These are phyloP conservation scores for Drosophila prolongata DNA, from an alignment of 2,888 invertebrate species.

Conservation along the genomic window DNA sequence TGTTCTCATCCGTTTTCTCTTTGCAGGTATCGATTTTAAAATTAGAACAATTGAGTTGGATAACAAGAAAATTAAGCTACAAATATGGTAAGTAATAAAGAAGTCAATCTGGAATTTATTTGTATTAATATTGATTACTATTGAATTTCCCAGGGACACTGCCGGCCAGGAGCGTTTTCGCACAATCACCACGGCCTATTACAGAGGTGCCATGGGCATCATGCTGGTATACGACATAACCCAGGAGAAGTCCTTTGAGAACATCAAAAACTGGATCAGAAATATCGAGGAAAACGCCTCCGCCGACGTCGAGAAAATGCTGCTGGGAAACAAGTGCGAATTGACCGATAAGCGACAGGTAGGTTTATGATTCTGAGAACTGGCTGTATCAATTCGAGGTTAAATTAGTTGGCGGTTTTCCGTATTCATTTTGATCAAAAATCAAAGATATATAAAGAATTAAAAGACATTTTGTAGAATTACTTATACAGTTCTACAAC, in stretches of 20 bases:
- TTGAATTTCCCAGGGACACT: conserved; percentile 91
- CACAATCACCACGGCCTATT: conserved; percentile 99
- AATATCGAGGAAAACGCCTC: conserved; percentile 99
- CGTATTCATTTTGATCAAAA: not conserved
- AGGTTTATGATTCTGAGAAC: conserved; percentile 4
- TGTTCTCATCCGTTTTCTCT: conserved; percentile 22
- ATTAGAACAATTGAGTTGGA: conserved; percentile 99
- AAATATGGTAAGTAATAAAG: conserved; percentile 94
- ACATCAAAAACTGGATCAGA: conserved; percentile 99
- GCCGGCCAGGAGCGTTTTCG: conserved; percentile 99
- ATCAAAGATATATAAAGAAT: no score
- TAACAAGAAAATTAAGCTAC: conserved; percentile 99
- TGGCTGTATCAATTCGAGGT: conserved; percentile 7
- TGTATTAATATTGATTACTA: not conserved
- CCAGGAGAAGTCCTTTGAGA: conserved; percentile 99
- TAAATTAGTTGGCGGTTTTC: not conserved
- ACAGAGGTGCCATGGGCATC: conserved; percentile 99
- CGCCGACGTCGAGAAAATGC: conserved; percentile 99
- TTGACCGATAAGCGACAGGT: conserved; percentile 97
- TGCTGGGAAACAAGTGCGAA: conserved; percentile 99
- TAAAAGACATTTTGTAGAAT: no score
- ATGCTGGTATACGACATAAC: conserved; percentile 99
- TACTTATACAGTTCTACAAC: no score
- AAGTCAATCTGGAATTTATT: not conserved
- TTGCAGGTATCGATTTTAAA: conserved; percentile 98